A percentile compares a stretch with the other conserved stretches of the same genome.
Conservation (phyloP, 2,797 vertebrate species). For the Telmatherina bonti region DNA sequence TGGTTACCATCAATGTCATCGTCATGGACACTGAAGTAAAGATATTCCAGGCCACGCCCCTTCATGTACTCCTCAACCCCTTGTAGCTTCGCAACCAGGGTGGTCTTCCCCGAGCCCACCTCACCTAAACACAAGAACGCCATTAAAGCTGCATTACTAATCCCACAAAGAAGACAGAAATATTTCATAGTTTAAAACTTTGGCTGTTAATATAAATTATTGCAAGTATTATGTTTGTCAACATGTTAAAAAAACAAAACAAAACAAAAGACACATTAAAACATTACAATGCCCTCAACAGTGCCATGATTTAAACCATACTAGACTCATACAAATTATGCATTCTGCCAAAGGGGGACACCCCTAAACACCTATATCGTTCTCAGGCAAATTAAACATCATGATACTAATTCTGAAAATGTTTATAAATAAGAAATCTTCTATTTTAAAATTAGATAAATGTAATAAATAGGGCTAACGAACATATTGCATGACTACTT, state of each 20-base stretch:
- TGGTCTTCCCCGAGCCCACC: constrained; percentile 98
- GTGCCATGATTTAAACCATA: neutral
- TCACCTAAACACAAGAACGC: constrained; percentile 85
- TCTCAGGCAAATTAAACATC: neutral
- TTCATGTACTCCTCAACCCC: constrained; percentile 97
- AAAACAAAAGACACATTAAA: neutral
- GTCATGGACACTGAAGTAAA: constrained; percentile 97
- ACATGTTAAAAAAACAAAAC: neutral
- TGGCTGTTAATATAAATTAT: neutral
- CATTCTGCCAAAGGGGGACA: neutral
- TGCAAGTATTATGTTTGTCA: neutral
- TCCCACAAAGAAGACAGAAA: neutral
- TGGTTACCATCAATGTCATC: constrained; percentile 96
- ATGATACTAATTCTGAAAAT: neutral
- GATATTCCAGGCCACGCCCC: constrained; percentile 97
- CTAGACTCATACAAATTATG: neutral
- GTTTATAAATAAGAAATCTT: neutral
- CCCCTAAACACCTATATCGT: too few relatives aligned
- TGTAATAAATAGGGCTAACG: neutral
- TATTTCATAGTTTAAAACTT: neutral
- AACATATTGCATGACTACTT: neutral
- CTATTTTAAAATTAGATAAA: neutral
- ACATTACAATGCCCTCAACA: neutral
- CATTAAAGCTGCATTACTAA: neutral
- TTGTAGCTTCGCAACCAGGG: constrained; percentile 95